phyloP scores from a whole-genome alignment of 2,797 vertebrate species.

The Halcyon chelicuti region DNA sequence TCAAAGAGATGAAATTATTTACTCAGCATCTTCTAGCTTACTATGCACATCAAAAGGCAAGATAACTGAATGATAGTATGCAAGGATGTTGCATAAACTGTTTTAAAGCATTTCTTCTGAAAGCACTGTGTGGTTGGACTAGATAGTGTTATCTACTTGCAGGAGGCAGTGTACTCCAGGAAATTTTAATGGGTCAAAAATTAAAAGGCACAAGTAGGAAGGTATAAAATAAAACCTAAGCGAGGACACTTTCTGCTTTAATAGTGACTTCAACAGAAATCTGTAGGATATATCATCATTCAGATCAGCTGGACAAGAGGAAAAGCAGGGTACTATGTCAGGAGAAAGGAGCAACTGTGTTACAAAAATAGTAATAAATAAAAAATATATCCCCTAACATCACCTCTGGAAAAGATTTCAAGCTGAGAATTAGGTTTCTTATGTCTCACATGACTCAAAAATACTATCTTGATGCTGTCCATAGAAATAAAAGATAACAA shows the following conservation, averaged over 20 bases:
- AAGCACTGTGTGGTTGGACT: not conserved
- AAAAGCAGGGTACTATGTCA: not conserved
- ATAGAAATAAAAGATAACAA: not conserved
- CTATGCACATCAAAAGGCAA: constrained; percentile 20
- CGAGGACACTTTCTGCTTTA: not conserved
- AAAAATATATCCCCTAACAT: not conserved
- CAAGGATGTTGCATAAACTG: constrained; percentile 15
- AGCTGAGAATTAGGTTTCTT: not conserved
- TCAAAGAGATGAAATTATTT: constrained; percentile 46
- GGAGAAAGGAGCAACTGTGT: not conserved
- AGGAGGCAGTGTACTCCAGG: not conserved
- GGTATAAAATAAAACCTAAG: not conserved
- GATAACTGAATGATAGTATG: not conserved
- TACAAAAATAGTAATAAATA: not conserved
- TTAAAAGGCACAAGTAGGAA: not conserved
- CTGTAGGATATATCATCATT: not conserved
- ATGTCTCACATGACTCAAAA: not conserved
- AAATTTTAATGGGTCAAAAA: constrained; percentile 19
- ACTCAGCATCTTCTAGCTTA: constrained; percentile 23
- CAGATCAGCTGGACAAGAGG: not conserved
- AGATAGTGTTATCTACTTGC: not conserved
- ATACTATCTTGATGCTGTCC: not conserved
- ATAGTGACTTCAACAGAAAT: not conserved
- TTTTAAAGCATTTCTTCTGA: constrained; percentile 23
- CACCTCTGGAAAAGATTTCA: not conserved